Conservation (phyloP, 2,113 vertebrate genomes). For the Oreochromis tanganicae region DNA sequence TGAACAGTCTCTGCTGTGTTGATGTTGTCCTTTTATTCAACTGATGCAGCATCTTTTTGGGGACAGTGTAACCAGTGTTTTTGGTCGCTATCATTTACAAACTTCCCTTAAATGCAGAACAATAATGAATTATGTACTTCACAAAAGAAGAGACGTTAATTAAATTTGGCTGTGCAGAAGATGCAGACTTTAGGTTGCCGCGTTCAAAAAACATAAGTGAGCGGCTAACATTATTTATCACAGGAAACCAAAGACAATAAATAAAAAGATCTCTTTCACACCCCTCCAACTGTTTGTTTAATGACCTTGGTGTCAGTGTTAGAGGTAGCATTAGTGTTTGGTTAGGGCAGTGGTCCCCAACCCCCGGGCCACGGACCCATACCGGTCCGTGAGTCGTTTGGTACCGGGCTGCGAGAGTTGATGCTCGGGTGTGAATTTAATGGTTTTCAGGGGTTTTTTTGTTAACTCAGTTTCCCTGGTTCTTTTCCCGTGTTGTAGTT, state of each 20-base stretch:
- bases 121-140: background rate
- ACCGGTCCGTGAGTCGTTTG: rapidly evolving
- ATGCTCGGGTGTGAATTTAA: rapidly evolving
- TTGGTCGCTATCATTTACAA: background rate
- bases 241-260: background rate
- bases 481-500: background rate
- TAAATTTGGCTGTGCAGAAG: background rate
- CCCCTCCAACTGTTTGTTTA: background rate
- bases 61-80: rapidly evolving
- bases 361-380: rapidly evolving
- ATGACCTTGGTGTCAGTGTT: background rate
- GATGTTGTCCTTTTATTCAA: background rate
- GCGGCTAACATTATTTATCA: rapidly evolving
- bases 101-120: background rate
- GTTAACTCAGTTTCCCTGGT: rapidly evolving
- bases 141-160: rapidly evolving
- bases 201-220: rapidly evolving
- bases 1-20: constrained; percentile 2
- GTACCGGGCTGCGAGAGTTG: rapidly evolving
- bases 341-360: background rate
- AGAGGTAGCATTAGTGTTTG: background rate
- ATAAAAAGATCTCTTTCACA: background rate
- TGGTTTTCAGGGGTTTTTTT: background rate
- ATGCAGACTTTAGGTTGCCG: rapidly evolving
- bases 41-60: background rate